Percentiles rank a stretch among this genome's conserved stretches.
phyloP scores from a whole-genome alignment of 2,113 vertebrate genomes.

The Ornithorhynchus anatinus region DNA sequence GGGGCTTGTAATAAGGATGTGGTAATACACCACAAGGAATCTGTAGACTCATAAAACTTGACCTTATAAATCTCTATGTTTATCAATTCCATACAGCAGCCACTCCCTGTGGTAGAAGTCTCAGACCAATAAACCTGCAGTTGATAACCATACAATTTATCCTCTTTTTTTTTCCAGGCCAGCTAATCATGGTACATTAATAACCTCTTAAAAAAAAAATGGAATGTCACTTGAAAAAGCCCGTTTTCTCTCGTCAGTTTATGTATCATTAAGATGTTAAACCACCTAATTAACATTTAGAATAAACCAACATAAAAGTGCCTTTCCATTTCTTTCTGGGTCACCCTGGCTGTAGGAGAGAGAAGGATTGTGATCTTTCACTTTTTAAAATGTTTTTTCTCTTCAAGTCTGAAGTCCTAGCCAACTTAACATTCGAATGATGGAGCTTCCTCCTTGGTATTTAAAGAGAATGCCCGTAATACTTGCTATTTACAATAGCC shows the following conservation, averaged over 20 bases:
- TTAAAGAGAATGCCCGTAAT: no score
- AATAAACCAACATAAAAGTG: neutral
- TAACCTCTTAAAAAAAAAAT: constrained; percentile 54
- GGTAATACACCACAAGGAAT: constrained; percentile 76
- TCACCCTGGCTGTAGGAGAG: no score
- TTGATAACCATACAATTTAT: constrained; percentile 66
- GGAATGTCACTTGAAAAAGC: constrained; percentile 49
- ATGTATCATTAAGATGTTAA: constrained; percentile 9
- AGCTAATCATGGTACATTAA: constrained; percentile 67
- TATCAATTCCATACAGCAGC: constrained; percentile 83
- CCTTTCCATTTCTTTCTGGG: neutral
- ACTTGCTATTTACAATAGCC: no score
- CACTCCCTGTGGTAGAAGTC: constrained; percentile 72
- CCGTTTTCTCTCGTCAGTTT: constrained; percentile 17
- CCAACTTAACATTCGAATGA: neutral
- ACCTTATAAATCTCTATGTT: constrained; percentile 85
- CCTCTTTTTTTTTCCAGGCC: constrained; percentile 39
- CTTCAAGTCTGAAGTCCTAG: neutral
- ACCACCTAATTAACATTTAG: neutral
- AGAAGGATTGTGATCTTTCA: neutral
- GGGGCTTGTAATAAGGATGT: constrained; percentile 78
- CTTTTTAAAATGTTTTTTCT: neutral
- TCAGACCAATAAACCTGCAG: constrained; percentile 74
- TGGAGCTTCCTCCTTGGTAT: no score
- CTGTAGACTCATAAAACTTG: constrained; percentile 80